These are phyloP conservation scores for Psix sp. DNA, from an alignment of 1,140 invertebrate genomes.

Conservation along the genomic window DNA sequence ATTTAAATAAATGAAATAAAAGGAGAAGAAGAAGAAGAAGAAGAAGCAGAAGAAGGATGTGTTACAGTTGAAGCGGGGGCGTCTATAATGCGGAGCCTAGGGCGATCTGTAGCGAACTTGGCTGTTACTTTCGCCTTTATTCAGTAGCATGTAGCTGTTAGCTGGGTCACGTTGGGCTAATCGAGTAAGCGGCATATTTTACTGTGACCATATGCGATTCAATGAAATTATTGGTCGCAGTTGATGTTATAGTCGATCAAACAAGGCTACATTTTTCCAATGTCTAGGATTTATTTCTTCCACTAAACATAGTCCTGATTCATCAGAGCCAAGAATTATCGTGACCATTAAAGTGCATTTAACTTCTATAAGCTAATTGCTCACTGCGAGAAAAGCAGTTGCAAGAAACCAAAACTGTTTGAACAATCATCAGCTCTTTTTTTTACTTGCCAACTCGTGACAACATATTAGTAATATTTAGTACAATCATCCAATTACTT, in stretches of 20 bases:
- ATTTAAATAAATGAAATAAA: no score
- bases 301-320: conserved; percentile 40
- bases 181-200: conserved; percentile 47
- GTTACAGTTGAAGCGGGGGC: conserved; percentile 27
- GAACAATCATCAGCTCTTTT: not conserved
- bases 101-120: conserved; percentile 16
- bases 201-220: conserved; percentile 57
- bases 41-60: no score
- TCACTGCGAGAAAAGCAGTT: not conserved
- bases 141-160: conserved; percentile 39
- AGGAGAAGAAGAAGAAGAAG: no score
- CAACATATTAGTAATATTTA: conserved; percentile 5
- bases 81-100: conserved; percentile 13
- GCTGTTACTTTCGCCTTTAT: conserved; percentile 47
- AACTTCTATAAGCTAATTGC: conserved; percentile 28
- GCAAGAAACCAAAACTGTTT: conserved; percentile 1
- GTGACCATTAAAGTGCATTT: conserved; percentile 32
- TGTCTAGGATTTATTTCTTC: conserved; percentile 40
- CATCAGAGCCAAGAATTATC: conserved; percentile 49
- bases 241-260: conserved; percentile 43
- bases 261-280: conserved; percentile 55
- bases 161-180: conserved; percentile 43
- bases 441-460: not conserved
- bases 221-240: conserved; percentile 54
- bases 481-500: conserved; percentile 13